Conservation (phyloP, 1,140 invertebrate genomes). For the Cotesia typhae region DNA sequence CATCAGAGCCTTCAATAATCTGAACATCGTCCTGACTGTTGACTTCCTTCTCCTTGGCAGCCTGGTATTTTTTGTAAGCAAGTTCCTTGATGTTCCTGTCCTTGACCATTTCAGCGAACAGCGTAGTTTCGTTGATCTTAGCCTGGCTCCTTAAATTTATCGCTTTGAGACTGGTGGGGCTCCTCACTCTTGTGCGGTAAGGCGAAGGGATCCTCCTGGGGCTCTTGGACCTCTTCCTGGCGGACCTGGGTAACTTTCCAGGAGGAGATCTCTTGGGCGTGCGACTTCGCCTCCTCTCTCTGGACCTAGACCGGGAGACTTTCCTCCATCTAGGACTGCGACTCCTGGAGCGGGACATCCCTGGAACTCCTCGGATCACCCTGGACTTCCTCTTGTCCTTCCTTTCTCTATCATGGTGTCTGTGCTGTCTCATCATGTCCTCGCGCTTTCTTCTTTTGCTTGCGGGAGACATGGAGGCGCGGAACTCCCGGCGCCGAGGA, state of each 20-base stretch:
- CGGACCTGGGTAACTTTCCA: slow-evolving; percentile 55
- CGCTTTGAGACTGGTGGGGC: slow-evolving; percentile 62
- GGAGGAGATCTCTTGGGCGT: slow-evolving; percentile 61
- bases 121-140: slow-evolving; percentile 83
- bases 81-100: slow-evolving; percentile 82
- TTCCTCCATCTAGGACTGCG: slow-evolving; percentile 61
- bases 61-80: slow-evolving; percentile 75
- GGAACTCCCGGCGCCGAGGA: slow-evolving; percentile 50
- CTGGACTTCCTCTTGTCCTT: slow-evolving; percentile 59
- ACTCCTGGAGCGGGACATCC: slow-evolving; percentile 60
- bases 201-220: slow-evolving; percentile 62
- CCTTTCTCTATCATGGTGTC: slow-evolving; percentile 61
- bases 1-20: slow-evolving; percentile 60
- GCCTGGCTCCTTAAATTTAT: slow-evolving; percentile 70
- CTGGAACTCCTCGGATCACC: slow-evolving; percentile 46
- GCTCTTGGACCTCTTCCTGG: slow-evolving; percentile 61
- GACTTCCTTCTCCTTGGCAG: slow-evolving; percentile 58
- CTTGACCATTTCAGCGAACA: slow-evolving; percentile 88
- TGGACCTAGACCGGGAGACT: slow-evolving; percentile 57
- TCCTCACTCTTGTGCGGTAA: slow-evolving; percentile 52
- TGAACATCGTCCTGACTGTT: slow-evolving; percentile 60
- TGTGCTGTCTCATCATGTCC: slow-evolving; percentile 61
- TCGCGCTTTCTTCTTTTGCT: slow-evolving; percentile 59
- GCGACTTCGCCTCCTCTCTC: slow-evolving; percentile 58
- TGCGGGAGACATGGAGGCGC: slow-evolving; percentile 52